Conservation (phyloP, 2,888 invertebrate species). For the Clusia tigrina region DNA sequence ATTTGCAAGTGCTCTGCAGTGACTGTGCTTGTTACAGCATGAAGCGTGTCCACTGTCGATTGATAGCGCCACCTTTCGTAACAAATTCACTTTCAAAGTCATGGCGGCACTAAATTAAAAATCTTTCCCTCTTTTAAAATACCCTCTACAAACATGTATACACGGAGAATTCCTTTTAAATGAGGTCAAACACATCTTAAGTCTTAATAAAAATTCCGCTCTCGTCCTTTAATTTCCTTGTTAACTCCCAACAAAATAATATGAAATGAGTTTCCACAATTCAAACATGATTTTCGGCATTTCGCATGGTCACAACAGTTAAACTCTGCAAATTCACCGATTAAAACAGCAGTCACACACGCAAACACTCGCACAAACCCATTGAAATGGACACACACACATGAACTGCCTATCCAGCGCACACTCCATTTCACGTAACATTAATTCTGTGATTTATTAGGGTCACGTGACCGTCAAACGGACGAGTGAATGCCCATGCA, state of each 20-base stretch:
- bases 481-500: constrained; percentile 45
- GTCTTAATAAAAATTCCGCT: neutral
- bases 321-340: neutral
- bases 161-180: too few species aligned
- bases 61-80: too few species aligned
- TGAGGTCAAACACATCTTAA: too few species aligned
- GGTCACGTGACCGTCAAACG: constrained; percentile 66
- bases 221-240: constrained; percentile 7
- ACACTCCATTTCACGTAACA: constrained; percentile 66
- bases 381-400: neutral
- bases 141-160: too few species aligned
- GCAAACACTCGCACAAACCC: neutral
- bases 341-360: neutral
- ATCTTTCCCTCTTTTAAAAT: too few species aligned
- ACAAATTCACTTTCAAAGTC: too few species aligned
- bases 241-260: neutral
- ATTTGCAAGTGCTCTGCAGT: too few species aligned
- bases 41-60: too few species aligned
- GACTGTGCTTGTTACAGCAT: too few species aligned
- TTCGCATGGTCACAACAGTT: neutral
- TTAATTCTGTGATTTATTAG: constrained; percentile 66
- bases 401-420: constrained; percentile 33
- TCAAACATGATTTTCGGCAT: neutral
- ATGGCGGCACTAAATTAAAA: too few species aligned
- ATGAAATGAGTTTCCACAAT: neutral